phyloP scores from a whole-genome alignment of 2,113 vertebrate genomes.

The Ptyas mucosa region DNA sequence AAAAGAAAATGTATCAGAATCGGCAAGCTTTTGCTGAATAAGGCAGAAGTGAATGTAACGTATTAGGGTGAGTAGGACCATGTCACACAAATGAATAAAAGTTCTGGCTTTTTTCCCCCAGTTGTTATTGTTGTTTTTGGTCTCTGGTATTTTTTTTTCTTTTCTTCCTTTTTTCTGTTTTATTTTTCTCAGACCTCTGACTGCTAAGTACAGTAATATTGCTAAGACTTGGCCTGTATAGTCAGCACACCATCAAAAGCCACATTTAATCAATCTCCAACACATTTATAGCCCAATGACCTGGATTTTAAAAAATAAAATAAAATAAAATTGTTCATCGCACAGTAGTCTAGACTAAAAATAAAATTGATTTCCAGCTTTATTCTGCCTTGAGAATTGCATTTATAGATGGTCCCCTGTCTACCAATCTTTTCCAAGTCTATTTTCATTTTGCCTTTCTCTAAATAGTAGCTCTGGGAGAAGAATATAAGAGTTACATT shows the following conservation, averaged over 20 bases:
- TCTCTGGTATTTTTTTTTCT: background rate
- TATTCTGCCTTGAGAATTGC: background rate
- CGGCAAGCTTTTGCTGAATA: background rate
- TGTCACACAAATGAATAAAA: background rate
- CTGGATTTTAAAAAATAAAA: background rate
- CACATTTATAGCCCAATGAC: background rate
- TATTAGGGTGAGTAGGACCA: background rate
- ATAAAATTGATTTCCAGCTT: background rate
- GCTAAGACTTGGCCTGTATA: background rate
- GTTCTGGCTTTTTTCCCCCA: accelerated
- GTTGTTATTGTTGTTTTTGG: background rate
- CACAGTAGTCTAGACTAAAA: background rate
- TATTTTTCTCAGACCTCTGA: background rate
- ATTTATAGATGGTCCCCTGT: background rate
- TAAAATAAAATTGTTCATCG: background rate
- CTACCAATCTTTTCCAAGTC: background rate
- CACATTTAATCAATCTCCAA: background rate
- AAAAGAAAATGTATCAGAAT: background rate
- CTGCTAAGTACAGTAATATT: background rate
- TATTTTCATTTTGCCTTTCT: background rate
- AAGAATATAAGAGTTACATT: background rate
- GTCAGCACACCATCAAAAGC: too few relatives aligned
- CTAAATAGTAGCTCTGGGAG: background rate
- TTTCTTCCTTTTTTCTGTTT: background rate
- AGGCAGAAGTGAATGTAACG: background rate